These are phyloP conservation scores for Protobothrops flavoviridis DNA, from an alignment of 2,113 vertebrate genomes.

Conservation along the genomic window DNA sequence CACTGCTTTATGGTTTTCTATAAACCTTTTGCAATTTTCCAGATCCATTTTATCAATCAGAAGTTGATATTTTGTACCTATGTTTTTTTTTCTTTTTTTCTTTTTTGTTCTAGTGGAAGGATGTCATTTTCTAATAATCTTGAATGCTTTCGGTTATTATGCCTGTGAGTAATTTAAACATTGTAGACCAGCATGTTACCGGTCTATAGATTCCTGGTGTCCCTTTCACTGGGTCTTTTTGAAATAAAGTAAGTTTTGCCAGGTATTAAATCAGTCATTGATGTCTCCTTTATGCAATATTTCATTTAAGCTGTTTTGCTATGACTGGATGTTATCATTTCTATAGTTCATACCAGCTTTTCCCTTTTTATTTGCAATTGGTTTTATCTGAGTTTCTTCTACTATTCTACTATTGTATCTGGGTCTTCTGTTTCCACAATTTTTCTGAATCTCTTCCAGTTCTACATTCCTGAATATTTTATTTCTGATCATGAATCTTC, in stretches of 20 bases:
- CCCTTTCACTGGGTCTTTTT: neutral
- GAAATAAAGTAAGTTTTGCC: too few relatives aligned
- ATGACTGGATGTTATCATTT: neutral
- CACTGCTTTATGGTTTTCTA: neutral
- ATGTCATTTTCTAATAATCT: neutral
- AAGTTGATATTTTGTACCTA: neutral
- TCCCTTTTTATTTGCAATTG: neutral
- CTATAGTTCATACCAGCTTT: neutral
- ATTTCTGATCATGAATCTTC: neutral
- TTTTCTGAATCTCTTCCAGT: neutral
- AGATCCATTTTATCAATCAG: neutral
- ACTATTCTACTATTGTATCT: neutral
- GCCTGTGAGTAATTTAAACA: neutral
- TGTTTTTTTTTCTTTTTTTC: too few relatives aligned
- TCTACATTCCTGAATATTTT: neutral
- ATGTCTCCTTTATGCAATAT: neutral
- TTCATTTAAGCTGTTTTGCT: neutral
- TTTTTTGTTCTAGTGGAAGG: neutral
- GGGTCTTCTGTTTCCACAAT: neutral
- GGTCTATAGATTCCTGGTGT: neutral
- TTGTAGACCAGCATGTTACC: neutral
- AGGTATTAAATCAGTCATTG: neutral
- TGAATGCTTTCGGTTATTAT: neutral
- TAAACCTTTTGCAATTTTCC: neutral
- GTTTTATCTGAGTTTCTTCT: neutral